Evolutionary conservation across 2,888 invertebrate species (phyloP).

Genomic region (Colletes collaris): DNA sequence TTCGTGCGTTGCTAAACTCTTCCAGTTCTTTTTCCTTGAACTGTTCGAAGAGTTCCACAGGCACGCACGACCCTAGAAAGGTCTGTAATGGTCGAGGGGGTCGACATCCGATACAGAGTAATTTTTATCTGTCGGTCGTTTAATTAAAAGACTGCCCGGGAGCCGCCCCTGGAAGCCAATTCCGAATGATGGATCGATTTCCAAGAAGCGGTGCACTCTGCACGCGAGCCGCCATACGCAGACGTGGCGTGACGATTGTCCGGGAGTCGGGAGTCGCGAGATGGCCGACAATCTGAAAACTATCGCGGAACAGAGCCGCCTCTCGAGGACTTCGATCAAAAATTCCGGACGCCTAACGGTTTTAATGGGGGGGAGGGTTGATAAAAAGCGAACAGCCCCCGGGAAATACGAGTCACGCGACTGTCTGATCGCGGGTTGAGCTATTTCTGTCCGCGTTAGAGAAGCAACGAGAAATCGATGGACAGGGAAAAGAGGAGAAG

Average conservation of each 20-base stretch:
- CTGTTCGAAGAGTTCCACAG: too few relatives aligned
- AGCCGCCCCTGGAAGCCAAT: conserved; percentile 50
- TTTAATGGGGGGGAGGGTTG: conserved; percentile 45
- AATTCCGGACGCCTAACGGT: conserved; percentile 58
- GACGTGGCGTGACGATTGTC: conserved; percentile 59
- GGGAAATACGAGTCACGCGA: conserved; percentile 64
- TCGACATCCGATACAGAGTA: conserved; percentile 5
- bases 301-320: conserved; percentile 32
- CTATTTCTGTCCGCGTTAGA: conserved; percentile 21
- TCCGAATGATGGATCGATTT: conserved; percentile 60
- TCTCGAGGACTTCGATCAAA: conserved; percentile 58
- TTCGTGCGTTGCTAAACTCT: too few relatives aligned
- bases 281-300: conserved; percentile 54
- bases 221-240: conserved; percentile 50
- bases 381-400: conserved; percentile 59
- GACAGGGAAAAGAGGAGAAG: not conserved
- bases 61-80: not conserved
- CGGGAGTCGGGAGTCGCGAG: conserved; percentile 8
- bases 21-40: too few relatives aligned
- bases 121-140: conserved; percentile 48
- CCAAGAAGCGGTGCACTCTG: conserved; percentile 57
- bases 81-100: not conserved
- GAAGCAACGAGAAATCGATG: not conserved
- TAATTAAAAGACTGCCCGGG: conserved; percentile 49
- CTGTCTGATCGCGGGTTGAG: conserved; percentile 46